phyloP scores from a whole-genome alignment of 2,888 invertebrate species.

The Epirrhoe alternata region DNA sequence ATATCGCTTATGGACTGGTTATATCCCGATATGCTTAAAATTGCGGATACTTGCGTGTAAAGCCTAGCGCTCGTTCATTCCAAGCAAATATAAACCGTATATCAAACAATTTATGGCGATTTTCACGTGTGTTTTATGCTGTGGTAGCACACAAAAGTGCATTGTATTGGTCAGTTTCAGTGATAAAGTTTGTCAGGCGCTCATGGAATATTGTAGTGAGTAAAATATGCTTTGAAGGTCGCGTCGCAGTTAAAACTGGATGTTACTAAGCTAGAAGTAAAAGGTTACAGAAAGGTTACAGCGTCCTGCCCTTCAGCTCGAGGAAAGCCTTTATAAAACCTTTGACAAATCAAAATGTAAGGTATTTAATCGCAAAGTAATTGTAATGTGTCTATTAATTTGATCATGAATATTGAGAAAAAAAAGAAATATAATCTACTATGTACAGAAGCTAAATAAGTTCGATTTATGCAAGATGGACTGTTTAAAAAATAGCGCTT shows the following conservation, averaged over 20 bases:
- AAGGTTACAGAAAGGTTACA: neutral
- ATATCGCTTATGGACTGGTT: neutral
- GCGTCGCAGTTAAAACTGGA: neutral
- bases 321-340: neutral
- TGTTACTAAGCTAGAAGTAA: neutral
- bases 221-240: neutral
- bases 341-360: too few relatives aligned
- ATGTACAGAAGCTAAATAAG: too few relatives aligned
- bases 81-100: neutral
- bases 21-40: neutral
- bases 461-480: too few relatives aligned
- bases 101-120: neutral
- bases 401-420: too few relatives aligned
- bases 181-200: neutral
- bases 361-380: too few relatives aligned
- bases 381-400: too few relatives aligned
- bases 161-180: neutral
- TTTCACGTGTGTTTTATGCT: neutral
- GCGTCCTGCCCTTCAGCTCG: neutral
- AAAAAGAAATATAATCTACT: too few relatives aligned
- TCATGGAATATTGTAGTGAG: neutral
- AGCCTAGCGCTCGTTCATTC: neutral
- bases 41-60: neutral
- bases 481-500: too few relatives aligned
- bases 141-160: neutral